Conservation (phyloP, 92 coral and sea anemone genomes). For the Heteractis magnifica region DNA sequence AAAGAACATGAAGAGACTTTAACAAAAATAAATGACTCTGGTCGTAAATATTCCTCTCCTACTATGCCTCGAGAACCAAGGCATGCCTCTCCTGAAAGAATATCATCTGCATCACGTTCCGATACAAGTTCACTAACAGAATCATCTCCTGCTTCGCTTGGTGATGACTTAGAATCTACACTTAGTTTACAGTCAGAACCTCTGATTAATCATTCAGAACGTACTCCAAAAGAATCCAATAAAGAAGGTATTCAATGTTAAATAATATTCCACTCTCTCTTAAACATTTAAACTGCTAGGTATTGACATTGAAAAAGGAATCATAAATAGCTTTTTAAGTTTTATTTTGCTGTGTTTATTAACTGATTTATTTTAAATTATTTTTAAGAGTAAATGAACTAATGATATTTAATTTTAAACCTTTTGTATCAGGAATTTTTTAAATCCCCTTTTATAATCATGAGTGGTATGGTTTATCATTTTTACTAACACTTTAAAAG, state of each 20-base stretch:
- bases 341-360: not conserved
- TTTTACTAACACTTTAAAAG: not conserved
- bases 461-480: not conserved
- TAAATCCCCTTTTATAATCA: no score
- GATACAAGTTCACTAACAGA: conserved; percentile 80
- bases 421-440: not conserved
- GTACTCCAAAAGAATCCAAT: conserved; percentile 37
- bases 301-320: not conserved
- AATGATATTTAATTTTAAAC: not conserved
- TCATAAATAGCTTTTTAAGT: not conserved
- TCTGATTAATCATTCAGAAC: conserved; percentile 50
- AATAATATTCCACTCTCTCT: conserved; percentile 7
- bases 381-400: conserved; percentile 7
- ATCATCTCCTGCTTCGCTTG: conserved; percentile 83
- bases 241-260: conserved; percentile 52
- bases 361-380: not conserved
- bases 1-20: conserved; percentile 38
- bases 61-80: conserved; percentile 45
- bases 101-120: conserved; percentile 63
- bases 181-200: conserved; percentile 68
- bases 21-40: conserved; percentile 52
- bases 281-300: not conserved
- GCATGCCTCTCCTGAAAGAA: conserved; percentile 60
- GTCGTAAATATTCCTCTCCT: conserved; percentile 81
- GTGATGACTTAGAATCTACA: conserved; percentile 77